Percentiles rank a stretch among this genome's conserved stretches.
These are phyloP conservation scores for Penaeus chinensis DNA, from an alignment of 1,140 invertebrate species.

Conservation along the genomic window DNA sequence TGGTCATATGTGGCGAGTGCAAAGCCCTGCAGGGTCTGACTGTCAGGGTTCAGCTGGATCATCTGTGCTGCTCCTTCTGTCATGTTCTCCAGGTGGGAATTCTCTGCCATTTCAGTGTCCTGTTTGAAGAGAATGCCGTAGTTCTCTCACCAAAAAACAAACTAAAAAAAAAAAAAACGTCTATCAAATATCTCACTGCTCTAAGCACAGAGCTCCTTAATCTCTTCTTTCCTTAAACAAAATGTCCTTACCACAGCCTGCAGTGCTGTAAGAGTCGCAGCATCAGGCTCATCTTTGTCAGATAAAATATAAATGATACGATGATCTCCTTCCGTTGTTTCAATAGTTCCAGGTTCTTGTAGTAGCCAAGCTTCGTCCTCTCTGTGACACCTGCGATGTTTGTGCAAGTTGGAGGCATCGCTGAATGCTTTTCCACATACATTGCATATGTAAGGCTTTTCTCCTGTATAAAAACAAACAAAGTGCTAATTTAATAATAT, in stretches of 20 bases:
- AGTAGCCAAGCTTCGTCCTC: conserved; percentile 47
- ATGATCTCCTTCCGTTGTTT: conserved; percentile 35
- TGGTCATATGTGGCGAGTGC: conserved; percentile 17
- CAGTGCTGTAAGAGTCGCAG: conserved; percentile 42
- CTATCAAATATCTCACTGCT: neutral
- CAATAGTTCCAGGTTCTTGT: conserved; percentile 6
- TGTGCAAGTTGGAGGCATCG: conserved; percentile 37
- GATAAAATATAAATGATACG: conserved; percentile 59
- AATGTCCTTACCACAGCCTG: conserved; percentile 47
- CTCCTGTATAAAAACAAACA: conserved; percentile 63
- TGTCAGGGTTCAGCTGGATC: conserved; percentile 45
- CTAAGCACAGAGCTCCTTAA: neutral
- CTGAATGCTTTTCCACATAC: conserved; percentile 87
- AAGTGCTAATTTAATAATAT: neutral
- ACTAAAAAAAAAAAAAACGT: neutral
- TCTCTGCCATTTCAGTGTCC: conserved; percentile 37
- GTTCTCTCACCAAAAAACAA: neutral
- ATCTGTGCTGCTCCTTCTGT: conserved; percentile 41
- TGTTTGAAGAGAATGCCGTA: neutral
- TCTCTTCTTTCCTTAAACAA: too few relatives aligned
- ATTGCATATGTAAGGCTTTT: conserved; percentile 85
- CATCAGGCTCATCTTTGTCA: conserved; percentile 56
- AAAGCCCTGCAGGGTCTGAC: conserved; percentile 31
- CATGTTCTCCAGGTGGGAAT: conserved; percentile 44
- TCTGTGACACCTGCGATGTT: conserved; percentile 34